Conservation (phyloP, 2,888 invertebrate species). For the Oxystoma pomonae region DNA sequence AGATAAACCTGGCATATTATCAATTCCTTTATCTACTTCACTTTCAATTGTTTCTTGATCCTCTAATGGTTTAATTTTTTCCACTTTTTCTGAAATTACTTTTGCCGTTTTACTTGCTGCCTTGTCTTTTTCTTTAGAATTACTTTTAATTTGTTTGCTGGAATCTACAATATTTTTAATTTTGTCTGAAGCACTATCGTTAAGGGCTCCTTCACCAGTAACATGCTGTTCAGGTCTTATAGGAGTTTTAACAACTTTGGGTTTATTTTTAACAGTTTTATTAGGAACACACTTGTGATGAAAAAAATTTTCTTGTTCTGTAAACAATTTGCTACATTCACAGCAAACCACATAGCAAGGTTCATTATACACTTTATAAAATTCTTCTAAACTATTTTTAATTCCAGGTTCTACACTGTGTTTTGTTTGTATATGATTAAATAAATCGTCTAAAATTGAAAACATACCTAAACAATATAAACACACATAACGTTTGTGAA, state of each 20-base stretch:
- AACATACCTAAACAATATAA: slow-evolving; percentile 81
- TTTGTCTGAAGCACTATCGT: slow-evolving; percentile 9
- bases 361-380: slow-evolving; percentile 61
- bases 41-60: neutral
- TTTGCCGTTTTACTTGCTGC: slow-evolving; percentile 1
- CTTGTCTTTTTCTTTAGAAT: slow-evolving; percentile 19
- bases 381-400: slow-evolving; percentile 64
- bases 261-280: slow-evolving; percentile 21
- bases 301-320: slow-evolving; percentile 70
- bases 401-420: slow-evolving; percentile 72
- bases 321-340: slow-evolving; percentile 73
- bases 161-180: slow-evolving; percentile 9
- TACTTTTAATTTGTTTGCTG: slow-evolving; percentile 16
- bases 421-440: slow-evolving; percentile 71
- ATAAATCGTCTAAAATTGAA: slow-evolving; percentile 72
- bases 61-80: neutral
- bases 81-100: slow-evolving; percentile 9
- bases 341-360: slow-evolving; percentile 77
- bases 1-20: neutral
- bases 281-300: slow-evolving; percentile 61
- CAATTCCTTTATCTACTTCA: neutral
- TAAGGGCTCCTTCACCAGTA: slow-evolving; percentile 36
- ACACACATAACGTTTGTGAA: slow-evolving; percentile 77
- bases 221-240: slow-evolving; percentile 39
- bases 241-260: slow-evolving; percentile 30